Evolutionary conservation across 2,113 vertebrate genomes (phyloP), one percentile per base, ranked within the genome.

Genomic region (Chaetodon trifascialis): DNA sequence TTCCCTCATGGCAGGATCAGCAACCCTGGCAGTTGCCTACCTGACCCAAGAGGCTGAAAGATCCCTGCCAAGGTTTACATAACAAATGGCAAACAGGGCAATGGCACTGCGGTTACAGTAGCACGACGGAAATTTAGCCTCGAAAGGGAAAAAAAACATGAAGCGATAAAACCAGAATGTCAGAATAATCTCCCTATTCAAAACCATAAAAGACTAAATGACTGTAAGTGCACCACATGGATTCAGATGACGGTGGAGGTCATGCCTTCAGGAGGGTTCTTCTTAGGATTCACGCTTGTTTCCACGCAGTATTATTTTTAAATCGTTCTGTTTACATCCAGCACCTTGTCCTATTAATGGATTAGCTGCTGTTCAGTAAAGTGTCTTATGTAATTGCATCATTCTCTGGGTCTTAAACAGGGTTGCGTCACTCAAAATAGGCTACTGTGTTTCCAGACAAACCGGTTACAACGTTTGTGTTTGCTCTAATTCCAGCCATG

Each of bases 21-120:
- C 89, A 89, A 76, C 84, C 90, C 91, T 86, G 91, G 88, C 88
- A 91, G 86, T 80, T 78, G 75, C 80, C 64, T 89, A 90, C 86
- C 83, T 89, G 89, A 91, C 88, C 84, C 79, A 89, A 66, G 82
- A 79, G 85, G 86, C 80, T 55, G 69, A 59, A 51, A 52, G 70
- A 70, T 80, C 51, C 44, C 63, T 85, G 89, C 82, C 92, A 87
- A 84, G 65, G 85, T 94, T 95, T 94, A 94, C 91, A 89, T 93
- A 94, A 93, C 91, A 93, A 87, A 93, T 25, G 67, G 76, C 60
- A 87, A 84, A 79, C 65, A 84, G 25, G 56, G 66, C 34, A 72
- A 91, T 72, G 66, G 38, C 44, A 72, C 65, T 82, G 79, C 79
- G 60, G 78, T 73, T 60, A 67, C 70, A 58, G 46, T 66, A 66